Evolutionary conservation across 2,888 invertebrate genomes (phyloP).

Genomic region (Priocnemis perturbator): DNA sequence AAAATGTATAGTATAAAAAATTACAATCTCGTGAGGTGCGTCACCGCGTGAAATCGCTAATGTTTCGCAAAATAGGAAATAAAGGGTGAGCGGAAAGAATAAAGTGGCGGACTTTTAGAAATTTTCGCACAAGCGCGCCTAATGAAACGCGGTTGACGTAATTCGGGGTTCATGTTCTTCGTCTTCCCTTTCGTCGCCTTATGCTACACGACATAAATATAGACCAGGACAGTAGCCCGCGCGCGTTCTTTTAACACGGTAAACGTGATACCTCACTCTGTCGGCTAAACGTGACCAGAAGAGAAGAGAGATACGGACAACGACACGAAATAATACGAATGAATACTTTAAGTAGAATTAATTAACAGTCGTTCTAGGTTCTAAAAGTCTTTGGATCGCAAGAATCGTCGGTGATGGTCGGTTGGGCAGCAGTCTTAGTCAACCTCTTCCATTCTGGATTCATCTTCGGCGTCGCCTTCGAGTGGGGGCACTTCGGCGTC

Average conservation of each 20-base stretch:
- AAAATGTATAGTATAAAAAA: conserved; percentile 29
- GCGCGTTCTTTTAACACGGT: not conserved
- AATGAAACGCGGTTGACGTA: no score
- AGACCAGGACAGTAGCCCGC: no score
- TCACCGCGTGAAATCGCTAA: conserved; percentile 16
- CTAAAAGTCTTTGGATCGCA: conserved; percentile 56
- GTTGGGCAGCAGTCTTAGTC: conserved; percentile 82
- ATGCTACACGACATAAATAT: no score
- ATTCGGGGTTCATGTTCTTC: not conserved
- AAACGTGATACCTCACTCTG: conserved; percentile 34
- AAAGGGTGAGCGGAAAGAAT: conserved; percentile 26
- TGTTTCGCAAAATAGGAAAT: not conserved
- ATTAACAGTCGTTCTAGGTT: conserved; percentile 52
- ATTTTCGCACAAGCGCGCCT: no score
- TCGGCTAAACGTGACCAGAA: conserved; percentile 21
- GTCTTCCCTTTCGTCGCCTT: no score
- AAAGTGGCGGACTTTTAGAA: conserved; percentile 38
- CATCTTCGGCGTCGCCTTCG: conserved; percentile 96
- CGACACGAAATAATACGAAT: not conserved
- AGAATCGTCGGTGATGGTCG: conserved; percentile 7
- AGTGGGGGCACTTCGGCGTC: conserved; percentile 72
- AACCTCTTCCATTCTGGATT: conserved; percentile 99
- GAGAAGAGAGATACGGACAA: conserved; percentile 13
- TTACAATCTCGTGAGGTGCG: conserved; percentile 11
- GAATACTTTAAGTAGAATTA: conserved; percentile 38